Evolutionary conservation across 2,888 invertebrate species (phyloP).

Genomic region (Sarcophaga carnaria): DNA sequence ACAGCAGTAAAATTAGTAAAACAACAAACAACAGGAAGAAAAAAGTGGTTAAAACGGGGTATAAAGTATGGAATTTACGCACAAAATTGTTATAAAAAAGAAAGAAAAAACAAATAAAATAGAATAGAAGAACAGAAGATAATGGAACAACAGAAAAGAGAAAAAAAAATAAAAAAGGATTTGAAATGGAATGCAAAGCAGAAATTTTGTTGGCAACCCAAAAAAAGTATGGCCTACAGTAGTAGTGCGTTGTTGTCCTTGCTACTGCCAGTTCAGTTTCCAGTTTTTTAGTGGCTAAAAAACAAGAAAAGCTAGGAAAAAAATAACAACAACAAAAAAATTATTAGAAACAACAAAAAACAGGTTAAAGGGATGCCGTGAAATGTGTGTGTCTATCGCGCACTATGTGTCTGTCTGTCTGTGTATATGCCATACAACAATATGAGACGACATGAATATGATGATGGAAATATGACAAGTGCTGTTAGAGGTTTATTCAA

Average conservation of each 20-base stretch:
- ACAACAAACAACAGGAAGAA: background rate
- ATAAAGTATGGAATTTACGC: conserved; percentile 34
- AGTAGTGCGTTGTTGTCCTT: background rate
- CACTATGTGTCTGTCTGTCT: too few relatives aligned
- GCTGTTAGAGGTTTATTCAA: conserved; percentile 62
- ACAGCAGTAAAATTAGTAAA: conserved; percentile 18
- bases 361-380: conserved; percentile 39
- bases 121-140: too few relatives aligned
- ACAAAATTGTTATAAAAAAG: conserved; percentile 37
- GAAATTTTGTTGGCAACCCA: conserved; percentile 16
- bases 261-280: background rate
- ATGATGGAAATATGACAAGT: conserved; percentile 64
- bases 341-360: conserved; percentile 17
- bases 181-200: background rate
- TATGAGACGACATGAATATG: conserved; percentile 40
- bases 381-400: background rate
- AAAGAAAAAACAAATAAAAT: background rate
- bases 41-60: conserved; percentile 14
- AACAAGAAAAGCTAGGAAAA: background rate
- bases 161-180: conserved; percentile 7
- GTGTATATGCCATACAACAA: too few relatives aligned
- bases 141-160: background rate
- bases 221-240: too few relatives aligned
- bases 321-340: background rate
- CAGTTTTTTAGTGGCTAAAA: background rate